Conservation (phyloP, 2,113 vertebrate species). For the Macheiramphus alcinus region DNA sequence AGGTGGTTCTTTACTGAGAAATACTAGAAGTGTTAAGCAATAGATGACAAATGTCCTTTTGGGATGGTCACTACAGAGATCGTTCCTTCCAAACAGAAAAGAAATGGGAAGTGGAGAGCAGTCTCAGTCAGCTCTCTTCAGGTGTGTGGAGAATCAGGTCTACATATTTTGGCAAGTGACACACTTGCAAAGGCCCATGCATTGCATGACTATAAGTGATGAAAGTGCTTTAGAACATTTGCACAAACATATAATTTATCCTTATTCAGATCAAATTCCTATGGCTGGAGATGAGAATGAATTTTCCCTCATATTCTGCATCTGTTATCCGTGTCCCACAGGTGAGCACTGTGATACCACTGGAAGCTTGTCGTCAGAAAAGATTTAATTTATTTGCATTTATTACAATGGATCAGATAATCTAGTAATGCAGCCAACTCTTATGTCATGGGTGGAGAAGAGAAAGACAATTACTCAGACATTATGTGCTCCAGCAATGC, state of each 20-base stretch:
- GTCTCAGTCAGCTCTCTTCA: neutral
- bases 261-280: neutral
- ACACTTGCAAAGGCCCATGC: neutral
- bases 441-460: neutral
- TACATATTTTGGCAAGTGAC: neutral
- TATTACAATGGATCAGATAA: neutral
- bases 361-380: neutral
- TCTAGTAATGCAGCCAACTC: neutral
- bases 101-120: neutral
- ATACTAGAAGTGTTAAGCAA: neutral
- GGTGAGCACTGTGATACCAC: neutral
- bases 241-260: neutral
- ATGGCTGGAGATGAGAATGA: neutral
- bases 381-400: neutral
- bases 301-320: neutral
- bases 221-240: neutral
- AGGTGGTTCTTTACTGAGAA: neutral
- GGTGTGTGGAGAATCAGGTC: neutral
- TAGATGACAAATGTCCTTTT: neutral
- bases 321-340: neutral
- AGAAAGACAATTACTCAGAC: neutral
- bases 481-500: neutral
- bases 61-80: neutral
- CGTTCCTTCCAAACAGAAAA: neutral
- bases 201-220: neutral